These are phyloP conservation scores for Prunella himalayana DNA, from an alignment of 2,113 vertebrate species.

Conservation along the genomic window DNA sequence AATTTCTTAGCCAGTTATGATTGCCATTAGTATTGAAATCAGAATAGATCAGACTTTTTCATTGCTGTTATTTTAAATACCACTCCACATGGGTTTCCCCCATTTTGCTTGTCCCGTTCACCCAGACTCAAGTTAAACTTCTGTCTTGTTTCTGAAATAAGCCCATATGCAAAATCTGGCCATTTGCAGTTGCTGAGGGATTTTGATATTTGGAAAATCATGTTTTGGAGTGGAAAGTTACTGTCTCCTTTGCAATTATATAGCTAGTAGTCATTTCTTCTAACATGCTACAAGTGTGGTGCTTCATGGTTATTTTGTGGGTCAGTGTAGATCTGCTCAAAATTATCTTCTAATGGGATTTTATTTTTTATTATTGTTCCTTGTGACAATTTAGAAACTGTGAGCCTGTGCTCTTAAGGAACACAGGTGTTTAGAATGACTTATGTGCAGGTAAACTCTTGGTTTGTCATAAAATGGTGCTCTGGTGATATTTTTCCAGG, in stretches of 20 bases:
- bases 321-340: neutral
- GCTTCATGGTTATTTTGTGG: neutral
- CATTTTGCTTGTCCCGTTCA: neutral
- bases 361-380: neutral
- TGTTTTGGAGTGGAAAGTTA: neutral
- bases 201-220: neutral
- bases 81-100: accelerated
- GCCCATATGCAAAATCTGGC: neutral
- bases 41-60: neutral
- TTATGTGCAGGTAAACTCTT: neutral
- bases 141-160: neutral
- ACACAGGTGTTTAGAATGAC: accelerated
- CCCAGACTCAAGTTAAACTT: neutral
- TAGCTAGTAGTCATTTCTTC: neutral
- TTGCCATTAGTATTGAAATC: neutral
- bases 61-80: neutral
- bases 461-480: neutral
- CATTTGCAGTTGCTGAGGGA: neutral
- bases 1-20: neutral
- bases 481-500: neutral
- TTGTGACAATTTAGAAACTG: neutral
- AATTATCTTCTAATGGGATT: neutral
- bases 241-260: neutral
- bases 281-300: neutral
- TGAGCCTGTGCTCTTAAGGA: neutral